These are phyloP conservation scores for Panorpa germanica DNA, from an alignment of 2,888 invertebrate genomes.

Conservation along the genomic window DNA sequence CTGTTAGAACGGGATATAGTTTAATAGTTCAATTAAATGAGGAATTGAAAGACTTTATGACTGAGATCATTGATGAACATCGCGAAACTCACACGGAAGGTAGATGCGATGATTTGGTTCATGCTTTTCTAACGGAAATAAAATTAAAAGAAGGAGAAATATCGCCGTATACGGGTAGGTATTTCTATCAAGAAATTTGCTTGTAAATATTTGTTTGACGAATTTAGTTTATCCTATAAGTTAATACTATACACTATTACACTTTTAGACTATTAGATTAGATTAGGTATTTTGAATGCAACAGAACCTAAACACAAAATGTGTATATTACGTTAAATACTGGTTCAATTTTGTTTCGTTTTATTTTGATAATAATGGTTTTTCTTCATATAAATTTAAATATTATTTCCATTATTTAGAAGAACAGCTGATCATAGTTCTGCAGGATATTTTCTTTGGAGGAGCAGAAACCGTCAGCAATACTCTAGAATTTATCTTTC, in stretches of 20 bases:
- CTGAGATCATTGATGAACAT: conserved; percentile 36
- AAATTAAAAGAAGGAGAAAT: conserved; percentile 19
- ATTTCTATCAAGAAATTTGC: too few relatives aligned
- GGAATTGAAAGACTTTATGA: conserved; percentile 31
- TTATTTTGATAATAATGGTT: too few relatives aligned
- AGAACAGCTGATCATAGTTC: conserved; percentile 40
- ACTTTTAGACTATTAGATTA: too few relatives aligned
- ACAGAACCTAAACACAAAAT: too few relatives aligned
- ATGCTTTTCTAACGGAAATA: conserved; percentile 42
- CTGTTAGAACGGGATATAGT: conserved; percentile 38
- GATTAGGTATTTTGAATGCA: too few relatives aligned
- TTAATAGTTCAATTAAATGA: conserved; percentile 32
- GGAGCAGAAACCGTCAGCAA: conserved; percentile 43
- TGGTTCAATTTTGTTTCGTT: too few relatives aligned
- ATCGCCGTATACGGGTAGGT: too few relatives aligned
- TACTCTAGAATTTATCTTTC: conserved; percentile 37
- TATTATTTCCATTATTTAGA: conserved; percentile 24
- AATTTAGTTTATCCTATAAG: too few relatives aligned
- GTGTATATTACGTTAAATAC: too few relatives aligned
- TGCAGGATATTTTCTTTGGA: conserved; percentile 47
- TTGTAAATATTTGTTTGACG: too few relatives aligned
- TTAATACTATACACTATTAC: too few relatives aligned
- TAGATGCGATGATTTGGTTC: conserved; percentile 35
- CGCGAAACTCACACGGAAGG: conserved; percentile 25
- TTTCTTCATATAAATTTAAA: too few relatives aligned